Conservation (phyloP, 2,113 vertebrate genomes). For the Agapornis roseicollis region DNA sequence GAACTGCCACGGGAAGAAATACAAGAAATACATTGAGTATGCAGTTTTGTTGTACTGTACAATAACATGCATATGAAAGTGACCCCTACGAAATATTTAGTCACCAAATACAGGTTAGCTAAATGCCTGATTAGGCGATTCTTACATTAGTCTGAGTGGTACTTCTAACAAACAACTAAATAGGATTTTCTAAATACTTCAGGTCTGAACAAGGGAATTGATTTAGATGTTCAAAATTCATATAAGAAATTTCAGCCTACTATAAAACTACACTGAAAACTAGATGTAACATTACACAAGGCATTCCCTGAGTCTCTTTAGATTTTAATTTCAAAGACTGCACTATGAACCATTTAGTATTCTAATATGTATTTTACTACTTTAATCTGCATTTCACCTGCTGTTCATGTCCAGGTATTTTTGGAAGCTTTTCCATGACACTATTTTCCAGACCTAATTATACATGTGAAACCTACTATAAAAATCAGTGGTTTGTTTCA, state of each 20-base stretch:
- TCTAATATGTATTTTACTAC: neutral
- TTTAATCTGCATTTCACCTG: constrained; percentile 17
- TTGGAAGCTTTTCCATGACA: neutral
- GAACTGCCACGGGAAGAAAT: neutral
- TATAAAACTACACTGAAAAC: neutral
- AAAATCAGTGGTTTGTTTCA: neutral
- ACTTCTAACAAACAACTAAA: neutral
- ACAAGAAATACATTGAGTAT: neutral
- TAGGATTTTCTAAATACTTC: neutral
- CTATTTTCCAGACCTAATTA: neutral
- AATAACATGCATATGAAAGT: neutral
- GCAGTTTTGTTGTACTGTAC: neutral
- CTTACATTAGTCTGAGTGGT: neutral
- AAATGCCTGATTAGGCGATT: neutral
- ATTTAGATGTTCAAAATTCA: neutral
- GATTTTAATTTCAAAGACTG: neutral
- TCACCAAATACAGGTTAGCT: neutral
- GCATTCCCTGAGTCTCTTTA: neutral
- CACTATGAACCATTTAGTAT: neutral
- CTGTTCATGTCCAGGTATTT: constrained; percentile 25
- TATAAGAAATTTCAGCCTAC: neutral
- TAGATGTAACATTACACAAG: neutral
- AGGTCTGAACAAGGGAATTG: neutral
- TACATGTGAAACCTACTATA: neutral
- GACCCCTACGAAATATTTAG: neutral